Percentiles rank a stretch among this genome's conserved stretches.
Conservation (phyloP, 2,888 invertebrate genomes). For the Acrocyrtus sp. region DNA sequence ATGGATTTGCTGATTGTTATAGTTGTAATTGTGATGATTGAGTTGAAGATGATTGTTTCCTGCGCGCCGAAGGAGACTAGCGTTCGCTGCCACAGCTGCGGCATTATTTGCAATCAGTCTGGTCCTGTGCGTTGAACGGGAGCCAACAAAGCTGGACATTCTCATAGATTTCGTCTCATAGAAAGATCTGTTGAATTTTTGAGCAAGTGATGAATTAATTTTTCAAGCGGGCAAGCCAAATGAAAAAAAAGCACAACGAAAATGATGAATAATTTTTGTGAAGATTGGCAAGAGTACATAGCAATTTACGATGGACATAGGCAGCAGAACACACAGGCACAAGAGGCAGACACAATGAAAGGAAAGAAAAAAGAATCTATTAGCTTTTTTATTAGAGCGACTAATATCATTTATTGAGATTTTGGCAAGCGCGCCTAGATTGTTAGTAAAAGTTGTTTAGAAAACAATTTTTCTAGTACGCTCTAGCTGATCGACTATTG, state of each 20-base stretch:
- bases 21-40: constrained; percentile 24
- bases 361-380: not conserved
- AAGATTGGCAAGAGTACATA: no score
- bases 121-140: constrained; percentile 52
- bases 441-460: constrained; percentile 3
- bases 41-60: constrained; percentile 11
- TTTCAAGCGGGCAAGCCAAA: not conserved
- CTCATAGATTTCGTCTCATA: constrained; percentile 60
- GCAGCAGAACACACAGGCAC: not conserved
- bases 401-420: not conserved
- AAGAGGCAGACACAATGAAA: not conserved
- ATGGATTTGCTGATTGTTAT: constrained; percentile 35
- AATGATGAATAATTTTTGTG: no score
- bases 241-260: not conserved
- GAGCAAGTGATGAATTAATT: constrained; percentile 16
- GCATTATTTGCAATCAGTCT: constrained; percentile 6
- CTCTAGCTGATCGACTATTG: constrained; percentile 50
- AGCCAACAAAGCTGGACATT: constrained; percentile 61
- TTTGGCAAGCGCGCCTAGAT: constrained; percentile 35
- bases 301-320: not conserved
- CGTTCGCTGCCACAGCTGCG: constrained; percentile 14
- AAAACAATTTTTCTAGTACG: constrained; percentile 34
- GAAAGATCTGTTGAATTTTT: constrained; percentile 57
- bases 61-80: constrained; percentile 19
- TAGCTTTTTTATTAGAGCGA: not conserved